phyloP scores from a whole-genome alignment of 2,888 invertebrate genomes.

The Agrotis segetum region DNA sequence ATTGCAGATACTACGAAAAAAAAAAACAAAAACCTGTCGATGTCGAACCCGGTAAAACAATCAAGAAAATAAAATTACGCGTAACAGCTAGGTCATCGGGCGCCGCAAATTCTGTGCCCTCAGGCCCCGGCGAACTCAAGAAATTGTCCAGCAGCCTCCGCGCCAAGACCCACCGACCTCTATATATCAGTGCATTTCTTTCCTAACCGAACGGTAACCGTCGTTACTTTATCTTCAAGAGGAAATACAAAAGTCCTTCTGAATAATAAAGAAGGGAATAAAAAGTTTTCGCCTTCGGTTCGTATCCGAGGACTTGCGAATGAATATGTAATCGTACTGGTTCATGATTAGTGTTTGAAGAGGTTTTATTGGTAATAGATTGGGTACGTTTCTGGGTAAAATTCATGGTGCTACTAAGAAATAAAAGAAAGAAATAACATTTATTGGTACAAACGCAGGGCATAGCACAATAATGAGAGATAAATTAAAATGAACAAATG shows the following conservation, averaged over 20 bases:
- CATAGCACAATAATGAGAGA: no score
- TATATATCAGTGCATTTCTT: conserved; percentile 71
- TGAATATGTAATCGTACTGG: conserved; percentile 48
- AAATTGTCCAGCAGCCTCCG: conserved; percentile 36
- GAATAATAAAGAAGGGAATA: conserved; percentile 64
- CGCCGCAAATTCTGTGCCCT: conserved; percentile 34
- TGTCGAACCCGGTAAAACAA: conserved; percentile 1
- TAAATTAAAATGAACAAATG: no score
- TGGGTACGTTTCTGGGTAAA: neutral
- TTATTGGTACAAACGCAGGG: no score
- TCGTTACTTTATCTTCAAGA: conserved; percentile 61
- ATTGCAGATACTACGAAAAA: neutral
- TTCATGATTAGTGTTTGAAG: conserved; percentile 44
- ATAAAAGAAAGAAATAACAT: no score
- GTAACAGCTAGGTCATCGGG: conserved; percentile 30
- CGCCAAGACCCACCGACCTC: conserved; percentile 57
- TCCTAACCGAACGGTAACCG: conserved; percentile 57
- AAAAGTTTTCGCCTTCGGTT: conserved; percentile 44
- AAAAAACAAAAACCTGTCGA: neutral
- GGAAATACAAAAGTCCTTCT: conserved; percentile 62
- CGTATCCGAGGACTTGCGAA: conserved; percentile 36
- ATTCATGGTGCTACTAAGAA: conserved; percentile 3
- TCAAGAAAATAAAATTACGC: conserved; percentile 30
- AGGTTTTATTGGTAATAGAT: conserved; percentile 42
- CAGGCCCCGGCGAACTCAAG: conserved; percentile 12